Conservation (phyloP, 2,113 vertebrate genomes). For the Notothenia rossii region DNA sequence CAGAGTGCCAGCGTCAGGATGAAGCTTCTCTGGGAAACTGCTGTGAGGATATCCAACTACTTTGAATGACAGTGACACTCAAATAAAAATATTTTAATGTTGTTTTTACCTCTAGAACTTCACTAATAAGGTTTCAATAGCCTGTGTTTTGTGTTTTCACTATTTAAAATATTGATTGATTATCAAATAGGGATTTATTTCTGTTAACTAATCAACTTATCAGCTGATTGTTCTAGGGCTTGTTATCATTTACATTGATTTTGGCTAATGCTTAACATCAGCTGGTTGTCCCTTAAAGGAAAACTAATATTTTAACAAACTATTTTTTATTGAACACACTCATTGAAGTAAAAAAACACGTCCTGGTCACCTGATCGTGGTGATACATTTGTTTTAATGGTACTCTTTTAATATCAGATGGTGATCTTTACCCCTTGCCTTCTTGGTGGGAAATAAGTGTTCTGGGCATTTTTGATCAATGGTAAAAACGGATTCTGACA, state of each 20-base stretch:
- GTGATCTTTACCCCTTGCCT: conserved; percentile 10
- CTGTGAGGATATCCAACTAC: background rate
- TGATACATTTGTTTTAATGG: background rate
- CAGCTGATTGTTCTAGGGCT: background rate
- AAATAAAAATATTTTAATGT: background rate
- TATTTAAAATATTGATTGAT: background rate
- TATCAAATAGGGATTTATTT: background rate
- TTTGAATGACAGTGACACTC: background rate
- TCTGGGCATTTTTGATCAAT: conserved; percentile 6
- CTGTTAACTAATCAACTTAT: background rate
- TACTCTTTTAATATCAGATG: conserved; percentile 4
- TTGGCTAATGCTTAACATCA: background rate
- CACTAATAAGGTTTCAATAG: background rate
- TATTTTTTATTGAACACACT: background rate
- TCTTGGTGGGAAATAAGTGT: background rate
- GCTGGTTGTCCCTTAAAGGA: background rate
- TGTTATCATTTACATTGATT: background rate
- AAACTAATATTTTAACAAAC: too few relatives aligned
- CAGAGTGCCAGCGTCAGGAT: background rate
- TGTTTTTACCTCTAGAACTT: background rate
- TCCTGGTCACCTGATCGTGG: background rate
- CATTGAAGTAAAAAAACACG: background rate
- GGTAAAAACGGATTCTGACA: conserved; percentile 24
- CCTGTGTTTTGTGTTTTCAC: background rate
- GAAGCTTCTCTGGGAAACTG: background rate